Percentiles rank a stretch among this genome's conserved stretches.
These are phyloP conservation scores for Bovichtus variegatus DNA, from an alignment of 2,797 vertebrate species.

Conservation along the genomic window DNA sequence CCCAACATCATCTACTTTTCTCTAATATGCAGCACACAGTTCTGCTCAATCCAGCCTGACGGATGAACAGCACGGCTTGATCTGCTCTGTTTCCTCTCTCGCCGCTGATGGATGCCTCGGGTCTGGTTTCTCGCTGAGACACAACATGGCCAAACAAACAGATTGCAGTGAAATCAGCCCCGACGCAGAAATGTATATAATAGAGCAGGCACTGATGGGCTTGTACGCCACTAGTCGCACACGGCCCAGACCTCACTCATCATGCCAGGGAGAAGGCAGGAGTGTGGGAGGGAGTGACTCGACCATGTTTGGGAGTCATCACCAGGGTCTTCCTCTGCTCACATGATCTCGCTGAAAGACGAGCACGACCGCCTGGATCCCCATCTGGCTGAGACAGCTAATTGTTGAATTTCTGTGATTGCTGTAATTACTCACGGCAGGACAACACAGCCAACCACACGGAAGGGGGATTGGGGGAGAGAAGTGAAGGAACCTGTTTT, in stretches of 20 bases:
- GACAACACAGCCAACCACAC: slow-evolving; percentile 27
- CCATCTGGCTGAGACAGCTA: slow-evolving; percentile 82
- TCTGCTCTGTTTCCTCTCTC: slow-evolving; percentile 74
- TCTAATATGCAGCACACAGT: slow-evolving; percentile 56
- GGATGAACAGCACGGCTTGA: slow-evolving; percentile 72
- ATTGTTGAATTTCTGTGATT: slow-evolving; percentile 85
- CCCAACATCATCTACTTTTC: slow-evolving; percentile 69
- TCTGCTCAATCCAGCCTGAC: slow-evolving; percentile 71
- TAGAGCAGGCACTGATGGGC: slow-evolving; percentile 54
- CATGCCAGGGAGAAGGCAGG: slow-evolving; percentile 41
- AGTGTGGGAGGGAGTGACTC: slow-evolving; percentile 48
- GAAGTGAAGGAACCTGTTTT: slow-evolving; percentile 29
- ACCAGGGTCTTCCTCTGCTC: slow-evolving; percentile 62
- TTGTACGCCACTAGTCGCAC: slow-evolving; percentile 43
- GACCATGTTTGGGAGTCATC: slow-evolving; percentile 60
- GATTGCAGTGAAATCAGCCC: slow-evolving; percentile 77
- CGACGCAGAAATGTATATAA: slow-evolving; percentile 71
- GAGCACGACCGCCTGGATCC: slow-evolving; percentile 63
- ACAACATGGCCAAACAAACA: slow-evolving; percentile 83
- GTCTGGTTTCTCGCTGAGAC: slow-evolving; percentile 75
- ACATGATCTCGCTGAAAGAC: slow-evolving; percentile 77
- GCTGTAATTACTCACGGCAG: slow-evolving; percentile 78
- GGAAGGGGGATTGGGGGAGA: neutral
- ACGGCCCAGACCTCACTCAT: slow-evolving; percentile 60
- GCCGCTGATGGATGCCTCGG: slow-evolving; percentile 74